These are phyloP conservation scores for Pterostichus madidus DNA, from an alignment of 2,888 invertebrate genomes.

Conservation along the genomic window DNA sequence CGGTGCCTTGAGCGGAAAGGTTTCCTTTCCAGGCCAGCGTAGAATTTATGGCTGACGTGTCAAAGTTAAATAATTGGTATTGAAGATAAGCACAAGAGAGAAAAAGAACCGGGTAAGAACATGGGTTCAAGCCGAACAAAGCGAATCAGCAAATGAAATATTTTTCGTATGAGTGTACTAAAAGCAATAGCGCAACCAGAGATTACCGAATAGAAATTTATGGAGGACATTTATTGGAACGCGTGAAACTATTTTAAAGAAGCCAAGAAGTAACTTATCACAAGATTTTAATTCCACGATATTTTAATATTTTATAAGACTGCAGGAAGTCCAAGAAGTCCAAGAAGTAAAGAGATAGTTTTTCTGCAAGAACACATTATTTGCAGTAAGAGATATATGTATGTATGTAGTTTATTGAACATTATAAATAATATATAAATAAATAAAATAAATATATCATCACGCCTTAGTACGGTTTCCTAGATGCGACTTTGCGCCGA, in stretches of 20 bases:
- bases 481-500: too few relatives aligned
- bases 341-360: too few relatives aligned
- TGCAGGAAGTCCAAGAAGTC: too few relatives aligned
- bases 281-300: neutral
- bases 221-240: constrained; percentile 44
- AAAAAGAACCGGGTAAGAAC: constrained; percentile 45
- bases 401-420: too few relatives aligned
- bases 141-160: constrained; percentile 57
- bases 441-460: too few relatives aligned
- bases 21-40: constrained; percentile 35
- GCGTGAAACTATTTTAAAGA: constrained; percentile 36
- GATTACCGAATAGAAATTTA: constrained; percentile 44
- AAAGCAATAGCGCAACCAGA: constrained; percentile 55
- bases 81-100: constrained; percentile 61
- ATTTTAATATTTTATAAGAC: constrained; percentile 1
- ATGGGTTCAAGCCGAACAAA: constrained; percentile 39
- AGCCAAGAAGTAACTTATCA: constrained; percentile 1
- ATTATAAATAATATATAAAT: too few relatives aligned
- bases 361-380: too few relatives aligned
- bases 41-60: constrained; percentile 59
- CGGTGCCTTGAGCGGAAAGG: constrained; percentile 36
- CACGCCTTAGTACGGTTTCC: too few relatives aligned
- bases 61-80: constrained; percentile 64
- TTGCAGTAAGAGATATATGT: too few relatives aligned
- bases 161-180: constrained; percentile 55